Evolutionary conservation across 2,113 vertebrate genomes (phyloP).

Genomic region (Myiozetetes cayanensis): DNA sequence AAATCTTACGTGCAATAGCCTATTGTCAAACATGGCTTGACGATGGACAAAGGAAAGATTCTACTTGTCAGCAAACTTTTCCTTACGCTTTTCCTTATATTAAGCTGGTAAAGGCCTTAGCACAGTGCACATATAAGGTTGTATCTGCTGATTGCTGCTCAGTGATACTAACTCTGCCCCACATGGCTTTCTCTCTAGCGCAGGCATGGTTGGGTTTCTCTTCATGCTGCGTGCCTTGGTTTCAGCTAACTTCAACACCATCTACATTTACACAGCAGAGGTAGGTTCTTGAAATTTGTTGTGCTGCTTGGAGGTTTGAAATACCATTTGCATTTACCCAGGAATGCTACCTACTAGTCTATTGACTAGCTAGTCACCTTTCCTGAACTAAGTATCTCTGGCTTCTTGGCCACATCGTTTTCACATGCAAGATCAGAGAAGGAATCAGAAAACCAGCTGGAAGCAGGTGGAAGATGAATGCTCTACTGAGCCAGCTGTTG

Average conservation of each 20-base stretch:
- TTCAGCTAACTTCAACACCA: conserved; percentile 93
- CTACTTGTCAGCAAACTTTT: background rate
- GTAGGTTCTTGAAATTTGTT: conserved; percentile 47
- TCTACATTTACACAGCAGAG: conserved; percentile 98
- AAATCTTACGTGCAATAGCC: background rate
- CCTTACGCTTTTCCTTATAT: background rate
- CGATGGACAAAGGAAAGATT: background rate
- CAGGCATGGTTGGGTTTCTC: conserved; percentile 82
- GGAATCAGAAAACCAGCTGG: background rate
- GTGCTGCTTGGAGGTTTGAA: background rate
- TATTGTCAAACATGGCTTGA: background rate
- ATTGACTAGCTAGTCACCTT: background rate
- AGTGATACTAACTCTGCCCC: background rate
- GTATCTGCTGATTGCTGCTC: background rate
- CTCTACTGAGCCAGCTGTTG: background rate
- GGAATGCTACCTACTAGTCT: background rate
- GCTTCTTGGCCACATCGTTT: background rate
- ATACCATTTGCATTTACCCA: background rate
- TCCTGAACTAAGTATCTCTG: background rate
- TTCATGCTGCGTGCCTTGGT: conserved; percentile 90
- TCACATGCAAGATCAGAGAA: background rate
- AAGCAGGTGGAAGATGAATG: background rate
- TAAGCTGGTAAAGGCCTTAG: background rate
- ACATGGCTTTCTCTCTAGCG: conserved; percentile 52
- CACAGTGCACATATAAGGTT: background rate